Conservation (phyloP, 2,797 vertebrate species). For the Pseudomugil tenellus region DNA sequence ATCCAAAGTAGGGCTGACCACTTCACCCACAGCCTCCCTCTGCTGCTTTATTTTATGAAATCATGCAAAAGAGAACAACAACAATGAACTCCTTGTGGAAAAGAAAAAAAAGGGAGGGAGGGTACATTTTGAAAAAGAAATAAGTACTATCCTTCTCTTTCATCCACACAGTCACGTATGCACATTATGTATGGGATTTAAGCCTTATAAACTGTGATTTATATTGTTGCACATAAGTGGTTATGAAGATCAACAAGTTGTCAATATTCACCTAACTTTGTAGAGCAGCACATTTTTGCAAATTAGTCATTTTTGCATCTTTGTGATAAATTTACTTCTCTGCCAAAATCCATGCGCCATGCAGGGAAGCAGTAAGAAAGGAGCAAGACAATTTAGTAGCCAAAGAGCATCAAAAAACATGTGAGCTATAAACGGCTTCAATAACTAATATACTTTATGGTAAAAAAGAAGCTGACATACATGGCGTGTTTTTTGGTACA, state of each 20-base stretch:
- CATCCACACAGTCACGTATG: not conserved
- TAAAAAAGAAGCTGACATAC: too few species aligned
- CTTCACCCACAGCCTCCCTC: slow-evolving; percentile 53
- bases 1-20: slow-evolving; percentile 81
- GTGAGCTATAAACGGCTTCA: too few species aligned
- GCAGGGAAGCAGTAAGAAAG: not conserved
- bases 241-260: too few species aligned
- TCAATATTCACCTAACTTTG: not conserved
- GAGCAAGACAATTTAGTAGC: not conserved
- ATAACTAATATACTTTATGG: too few species aligned
- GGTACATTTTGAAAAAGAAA: slow-evolving; percentile 29
- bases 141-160: not conserved
- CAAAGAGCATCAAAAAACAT: not conserved
- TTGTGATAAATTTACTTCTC: not conserved
- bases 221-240: too few species aligned
- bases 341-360: not conserved
- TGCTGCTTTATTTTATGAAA: slow-evolving; percentile 76
- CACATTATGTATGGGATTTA: too few species aligned
- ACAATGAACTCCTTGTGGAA: slow-evolving; percentile 33
- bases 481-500: too few species aligned
- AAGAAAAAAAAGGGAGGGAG: not conserved
- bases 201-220: too few species aligned
- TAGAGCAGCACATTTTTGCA: not conserved
- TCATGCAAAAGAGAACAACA: slow-evolving; percentile 74
- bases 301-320: not conserved